phyloP scores from a whole-genome alignment of 2,113 vertebrate genomes.

The Albula goreensis region DNA sequence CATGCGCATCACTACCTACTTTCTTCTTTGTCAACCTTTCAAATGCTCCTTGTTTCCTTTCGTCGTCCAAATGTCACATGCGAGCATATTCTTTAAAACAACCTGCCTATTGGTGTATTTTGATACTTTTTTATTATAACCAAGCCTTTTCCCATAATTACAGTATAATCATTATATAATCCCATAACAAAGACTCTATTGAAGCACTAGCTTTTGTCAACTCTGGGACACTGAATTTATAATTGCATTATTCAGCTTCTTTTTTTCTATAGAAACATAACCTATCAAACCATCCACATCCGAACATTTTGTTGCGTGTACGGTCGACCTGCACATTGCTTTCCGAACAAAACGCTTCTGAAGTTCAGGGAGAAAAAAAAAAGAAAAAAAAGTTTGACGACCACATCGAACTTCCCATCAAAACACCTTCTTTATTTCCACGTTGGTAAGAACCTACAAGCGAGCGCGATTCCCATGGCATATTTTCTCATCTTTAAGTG shows the following conservation, averaged over 20 bases:
- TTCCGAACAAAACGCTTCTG: conserved; percentile 64
- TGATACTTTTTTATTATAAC: conserved; percentile 92
- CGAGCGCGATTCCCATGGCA: conserved; percentile 73
- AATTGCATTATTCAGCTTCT: conserved; percentile 92
- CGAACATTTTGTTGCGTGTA: conserved; percentile 56
- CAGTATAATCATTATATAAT: conserved; percentile 99
- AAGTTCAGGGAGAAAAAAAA: conserved; percentile 76
- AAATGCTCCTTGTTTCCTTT: conserved; percentile 72
- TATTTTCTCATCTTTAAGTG: conserved; percentile 75
- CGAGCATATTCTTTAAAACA: conserved; percentile 80
- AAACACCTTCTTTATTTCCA: conserved; percentile 61
- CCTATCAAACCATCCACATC: conserved; percentile 74
- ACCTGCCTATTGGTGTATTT: conserved; percentile 80
- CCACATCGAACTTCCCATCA: conserved; percentile 69
- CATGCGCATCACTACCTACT: conserved; percentile 69
- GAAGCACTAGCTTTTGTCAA: conserved; percentile 95
- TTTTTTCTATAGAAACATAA: conserved; percentile 76
- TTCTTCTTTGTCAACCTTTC: conserved; percentile 80
- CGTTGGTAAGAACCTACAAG: conserved; percentile 74
- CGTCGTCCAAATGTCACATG: conserved; percentile 77
- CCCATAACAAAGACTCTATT: conserved; percentile 98
- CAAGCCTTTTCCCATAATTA: conserved; percentile 93
- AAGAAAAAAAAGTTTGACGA: conserved; percentile 80
- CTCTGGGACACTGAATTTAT: conserved; percentile 92
- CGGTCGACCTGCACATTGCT: conserved; percentile 70